Percentiles rank a stretch among this genome's conserved stretches.
Evolutionary conservation across 2,888 invertebrate genomes (phyloP).

Genomic region (Fissipunctia ypsillon): DNA sequence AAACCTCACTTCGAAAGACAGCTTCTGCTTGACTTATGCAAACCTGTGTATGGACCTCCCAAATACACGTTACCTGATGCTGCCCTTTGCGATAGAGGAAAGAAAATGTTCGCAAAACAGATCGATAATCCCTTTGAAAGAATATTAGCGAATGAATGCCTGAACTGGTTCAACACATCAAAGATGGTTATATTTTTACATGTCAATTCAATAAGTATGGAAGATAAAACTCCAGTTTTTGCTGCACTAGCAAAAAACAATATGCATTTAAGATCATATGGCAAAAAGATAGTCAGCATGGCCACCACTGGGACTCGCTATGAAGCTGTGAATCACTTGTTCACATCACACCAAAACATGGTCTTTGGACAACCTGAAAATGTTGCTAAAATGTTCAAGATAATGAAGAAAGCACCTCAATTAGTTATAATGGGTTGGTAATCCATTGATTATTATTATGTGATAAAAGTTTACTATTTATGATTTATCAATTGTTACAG

Average conservation of each 20-base stretch:
- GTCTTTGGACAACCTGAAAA: constrained; percentile 93
- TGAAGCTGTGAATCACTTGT: constrained; percentile 92
- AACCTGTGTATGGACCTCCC: constrained; percentile 90
- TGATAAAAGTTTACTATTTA: not conserved
- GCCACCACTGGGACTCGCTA: constrained; percentile 93
- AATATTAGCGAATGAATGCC: constrained; percentile 93
- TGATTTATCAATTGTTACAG: not conserved
- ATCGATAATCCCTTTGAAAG: constrained; percentile 93
- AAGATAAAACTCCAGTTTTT: constrained; percentile 92
- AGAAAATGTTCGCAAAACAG: constrained; percentile 70
- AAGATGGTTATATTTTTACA: constrained; percentile 94
- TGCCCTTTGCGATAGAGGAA: constrained; percentile 88
- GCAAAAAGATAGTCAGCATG: constrained; percentile 91
- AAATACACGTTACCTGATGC: constrained; percentile 84
- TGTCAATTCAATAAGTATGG: constrained; percentile 92
- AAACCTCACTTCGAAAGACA: constrained; percentile 93
- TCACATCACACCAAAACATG: constrained; percentile 91
- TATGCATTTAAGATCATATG: constrained; percentile 93
- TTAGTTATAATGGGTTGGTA: constrained; percentile 92
- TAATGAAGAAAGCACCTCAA: constrained; percentile 93
- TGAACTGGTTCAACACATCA: constrained; percentile 93
- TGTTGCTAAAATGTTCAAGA: constrained; percentile 91
- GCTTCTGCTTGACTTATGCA: constrained; percentile 91
- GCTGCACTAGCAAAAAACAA: constrained; percentile 92
- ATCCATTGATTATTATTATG: not conserved